Conservation (phyloP, 92 coral and sea anemone genomes). For the Montipora capitata region DNA sequence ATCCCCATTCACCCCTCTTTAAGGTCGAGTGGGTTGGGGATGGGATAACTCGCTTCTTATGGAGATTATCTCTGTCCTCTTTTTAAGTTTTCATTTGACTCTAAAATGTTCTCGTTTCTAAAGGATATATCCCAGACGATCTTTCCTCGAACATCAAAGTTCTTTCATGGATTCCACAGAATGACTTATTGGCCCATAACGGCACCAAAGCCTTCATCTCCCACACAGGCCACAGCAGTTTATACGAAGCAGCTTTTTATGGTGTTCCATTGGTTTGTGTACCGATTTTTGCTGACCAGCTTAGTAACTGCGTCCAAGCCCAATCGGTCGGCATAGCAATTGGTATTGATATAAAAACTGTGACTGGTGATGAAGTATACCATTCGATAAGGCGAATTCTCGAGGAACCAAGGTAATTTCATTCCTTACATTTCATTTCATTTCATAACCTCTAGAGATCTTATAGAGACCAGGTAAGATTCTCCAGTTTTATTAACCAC, state of each 20-base stretch:
- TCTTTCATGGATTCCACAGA: conserved; percentile 77
- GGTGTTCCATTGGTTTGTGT: conserved; percentile 73
- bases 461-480: no score
- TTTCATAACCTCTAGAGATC: no score
- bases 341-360: conserved; percentile 14
- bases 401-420: conserved; percentile 5
- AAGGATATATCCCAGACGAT: conserved; percentile 13
- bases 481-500: no score
- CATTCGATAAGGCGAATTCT: conserved; percentile 15
- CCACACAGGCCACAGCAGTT: conserved; percentile 71
- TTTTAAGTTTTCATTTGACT: no score
- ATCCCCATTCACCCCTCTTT: no score
- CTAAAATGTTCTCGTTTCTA: neutral
- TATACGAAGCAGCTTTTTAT: conserved; percentile 68
- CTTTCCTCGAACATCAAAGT: conserved; percentile 59
- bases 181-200: conserved; percentile 78
- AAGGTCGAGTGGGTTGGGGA: neutral
- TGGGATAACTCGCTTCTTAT: no score
- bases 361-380: conserved; percentile 46
- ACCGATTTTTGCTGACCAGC: conserved; percentile 76
- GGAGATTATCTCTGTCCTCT: no score
- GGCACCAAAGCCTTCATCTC: conserved; percentile 64
- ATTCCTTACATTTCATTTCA: no score
- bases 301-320: conserved; percentile 44
- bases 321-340: conserved; percentile 65